Evolutionary conservation across 2,113 vertebrate species (phyloP).

Genomic region (Amblyornis subalaris): DNA sequence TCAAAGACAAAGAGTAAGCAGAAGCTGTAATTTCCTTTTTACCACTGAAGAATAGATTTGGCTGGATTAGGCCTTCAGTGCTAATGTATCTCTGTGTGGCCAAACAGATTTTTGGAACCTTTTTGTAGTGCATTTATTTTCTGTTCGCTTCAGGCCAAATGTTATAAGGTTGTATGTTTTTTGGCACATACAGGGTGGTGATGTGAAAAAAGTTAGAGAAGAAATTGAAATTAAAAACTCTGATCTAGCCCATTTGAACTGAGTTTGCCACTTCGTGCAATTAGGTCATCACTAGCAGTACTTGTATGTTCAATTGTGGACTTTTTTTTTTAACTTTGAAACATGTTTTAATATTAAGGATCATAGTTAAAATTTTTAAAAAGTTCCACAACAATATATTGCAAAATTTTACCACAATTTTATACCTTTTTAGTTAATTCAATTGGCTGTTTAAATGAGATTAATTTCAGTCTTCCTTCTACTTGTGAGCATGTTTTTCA

Average conservation of each 20-base stretch:
- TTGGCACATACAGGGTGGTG: background rate
- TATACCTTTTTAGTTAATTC: background rate
- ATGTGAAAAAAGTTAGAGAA: background rate
- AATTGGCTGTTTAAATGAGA: background rate
- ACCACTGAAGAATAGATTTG: conserved; percentile 54
- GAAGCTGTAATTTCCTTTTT: conserved; percentile 59
- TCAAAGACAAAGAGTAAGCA: conserved; percentile 36
- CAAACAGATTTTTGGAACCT: conserved; percentile 58
- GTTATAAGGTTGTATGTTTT: background rate
- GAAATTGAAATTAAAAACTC: background rate
- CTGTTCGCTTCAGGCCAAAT: background rate
- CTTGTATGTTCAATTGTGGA: background rate
- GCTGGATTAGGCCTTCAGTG: conserved; percentile 7
- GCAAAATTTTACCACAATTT: background rate
- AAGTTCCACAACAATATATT: background rate
- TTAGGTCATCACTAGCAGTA: background rate
- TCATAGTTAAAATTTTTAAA: background rate
- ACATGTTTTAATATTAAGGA: background rate
- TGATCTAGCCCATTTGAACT: background rate
- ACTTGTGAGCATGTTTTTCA: background rate
- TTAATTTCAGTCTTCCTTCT: background rate
- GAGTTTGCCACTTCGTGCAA: background rate
- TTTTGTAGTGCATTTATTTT: conserved; percentile 24
- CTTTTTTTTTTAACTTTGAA: background rate
- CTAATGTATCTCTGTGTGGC: conserved; percentile 54